Evolutionary conservation across 2,888 invertebrate genomes (phyloP), one percentile per base, ranked within the genome.

Genomic region (Phaedon cochleariae): DNA sequence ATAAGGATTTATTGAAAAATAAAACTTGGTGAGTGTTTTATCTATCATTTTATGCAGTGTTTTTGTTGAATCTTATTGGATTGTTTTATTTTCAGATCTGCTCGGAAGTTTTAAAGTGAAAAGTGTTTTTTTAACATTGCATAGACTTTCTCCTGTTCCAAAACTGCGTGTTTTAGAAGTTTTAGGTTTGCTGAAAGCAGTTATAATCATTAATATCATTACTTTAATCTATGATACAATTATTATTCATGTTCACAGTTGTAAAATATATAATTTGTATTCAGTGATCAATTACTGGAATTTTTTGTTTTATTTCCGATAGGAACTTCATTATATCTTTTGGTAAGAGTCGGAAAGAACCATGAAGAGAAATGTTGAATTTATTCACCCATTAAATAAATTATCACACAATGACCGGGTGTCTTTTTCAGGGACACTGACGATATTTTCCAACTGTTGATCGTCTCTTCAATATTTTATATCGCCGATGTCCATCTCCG

Each of bases 1-100:
- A 86, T 75, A 87, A 85, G 75, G 83, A 85, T 70, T 81, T 85
- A 62, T 74, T 85, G 37, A 85, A 85, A 71, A 78, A 72, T 69
- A 81, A 81, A 34, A 54, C 58, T 46, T 68, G 63, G 63, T 67
- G 22, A 57, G 57, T 5, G n/a, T n/a, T n/a, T n/a, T n/a, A n/a
- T n/a, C n/a, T n/a, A n/a, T n/a, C n/a, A n/a, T n/a, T 15, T 41
- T 41, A 34, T 34, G 3, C 3, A 15, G 2, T 41, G 41, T 41
- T 15, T 41, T 15, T 6, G 2, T 15, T 15, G 15, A 15, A 15
- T 12, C 41, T 15, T 12, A 12, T 34, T 34, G n/a, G 2, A 15
- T 41, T n/a, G 1, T 41, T 41, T 41, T 41, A 4, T 15, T 15
- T 41, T 1, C 41, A 41, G 41, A 41, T n/a, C 6, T 41, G 15